Base-by-base conservation (phyloP, 23 tunicate genomes). In the Oikopleura albicans region DNA sequence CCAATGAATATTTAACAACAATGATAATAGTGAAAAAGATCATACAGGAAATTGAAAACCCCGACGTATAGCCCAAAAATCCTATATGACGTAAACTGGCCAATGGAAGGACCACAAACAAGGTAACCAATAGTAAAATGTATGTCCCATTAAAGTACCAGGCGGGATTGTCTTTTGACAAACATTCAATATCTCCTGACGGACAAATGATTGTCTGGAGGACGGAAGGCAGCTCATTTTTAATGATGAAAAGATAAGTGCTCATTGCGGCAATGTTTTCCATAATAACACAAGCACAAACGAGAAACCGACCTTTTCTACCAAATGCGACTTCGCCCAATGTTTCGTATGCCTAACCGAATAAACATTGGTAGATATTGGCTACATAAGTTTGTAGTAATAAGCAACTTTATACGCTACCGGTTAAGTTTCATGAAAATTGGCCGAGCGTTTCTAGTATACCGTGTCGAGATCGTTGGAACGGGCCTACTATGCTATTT, bases 211-310 rank as follows among this genome's bases (percentile, higher is more conserved):
- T 71, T 27, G 79, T 71, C 31, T 71, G 27, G 4, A 71, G 37
- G 37, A 71, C 79, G 35, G 79, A 71, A 16, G 79, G 79, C 4
- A 71, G 37, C 37, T 71, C 79, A 76, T 90, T 88, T 86, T 95
- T 95, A 39, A 95, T 95, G 38, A 95, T 95, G 56, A 95, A 95
- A 31, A 95, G 87, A 76, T 95, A 95, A 66, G 88, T 88, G 76
- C 89, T 83, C 99, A 95, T 95, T 39, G 99, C 99, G 28, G 96
- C 99, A 84, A 91, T 95, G 86, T 95, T 95, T 86, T 95, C 96
- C 84, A 88, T 36, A 2, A 95, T 83, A 76, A 95, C 90, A 85
- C 99, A 95, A 31, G 99, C 99, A 39, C 96, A 96, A 4, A 71
- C 79, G 2, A 90, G 76, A 39, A 87, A 71, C 31, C 79, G 79